Conservation (phyloP, 2,113 vertebrate species). For the Cyanoderma ruficeps region DNA sequence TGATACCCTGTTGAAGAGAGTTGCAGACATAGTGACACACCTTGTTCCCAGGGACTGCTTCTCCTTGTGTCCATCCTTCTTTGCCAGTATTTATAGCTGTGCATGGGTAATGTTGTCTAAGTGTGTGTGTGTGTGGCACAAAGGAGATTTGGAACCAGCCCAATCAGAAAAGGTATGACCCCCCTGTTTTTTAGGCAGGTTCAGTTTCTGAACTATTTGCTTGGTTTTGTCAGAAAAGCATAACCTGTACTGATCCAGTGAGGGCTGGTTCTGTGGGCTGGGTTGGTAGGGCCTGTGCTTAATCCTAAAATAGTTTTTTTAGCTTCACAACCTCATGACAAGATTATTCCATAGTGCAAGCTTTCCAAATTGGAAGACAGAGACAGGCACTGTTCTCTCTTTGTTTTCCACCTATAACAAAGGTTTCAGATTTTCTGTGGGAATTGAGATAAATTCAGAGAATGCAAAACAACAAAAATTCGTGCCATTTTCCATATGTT, state of each 20-base stretch:
- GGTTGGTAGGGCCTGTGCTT: neutral
- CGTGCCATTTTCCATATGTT: neutral
- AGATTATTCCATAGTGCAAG: constrained; percentile 14
- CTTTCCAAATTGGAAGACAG: neutral
- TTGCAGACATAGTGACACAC: neutral
- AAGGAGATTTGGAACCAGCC: neutral
- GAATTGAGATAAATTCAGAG: neutral
- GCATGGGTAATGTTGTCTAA: neutral
- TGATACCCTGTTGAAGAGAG: neutral
- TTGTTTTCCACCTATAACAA: constrained; percentile 19
- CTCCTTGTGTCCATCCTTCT: neutral
- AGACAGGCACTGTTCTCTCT: neutral
- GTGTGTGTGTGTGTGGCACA: neutral
- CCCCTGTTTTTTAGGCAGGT: neutral
- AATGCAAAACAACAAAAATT: neutral
- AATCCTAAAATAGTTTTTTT: constrained; percentile 40
- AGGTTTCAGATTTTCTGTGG: neutral
- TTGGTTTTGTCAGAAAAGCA: neutral
- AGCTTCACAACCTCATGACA: constrained; percentile 3
- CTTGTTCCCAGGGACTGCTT: neutral
- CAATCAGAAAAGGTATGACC: neutral
- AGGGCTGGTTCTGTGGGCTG: neutral
- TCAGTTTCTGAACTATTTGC: neutral
- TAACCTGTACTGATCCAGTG: neutral
- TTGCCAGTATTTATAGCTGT: neutral